Evolutionary conservation across 1,140 invertebrate species (phyloP).

Genomic region (Octopus bimaculoides): DNA sequence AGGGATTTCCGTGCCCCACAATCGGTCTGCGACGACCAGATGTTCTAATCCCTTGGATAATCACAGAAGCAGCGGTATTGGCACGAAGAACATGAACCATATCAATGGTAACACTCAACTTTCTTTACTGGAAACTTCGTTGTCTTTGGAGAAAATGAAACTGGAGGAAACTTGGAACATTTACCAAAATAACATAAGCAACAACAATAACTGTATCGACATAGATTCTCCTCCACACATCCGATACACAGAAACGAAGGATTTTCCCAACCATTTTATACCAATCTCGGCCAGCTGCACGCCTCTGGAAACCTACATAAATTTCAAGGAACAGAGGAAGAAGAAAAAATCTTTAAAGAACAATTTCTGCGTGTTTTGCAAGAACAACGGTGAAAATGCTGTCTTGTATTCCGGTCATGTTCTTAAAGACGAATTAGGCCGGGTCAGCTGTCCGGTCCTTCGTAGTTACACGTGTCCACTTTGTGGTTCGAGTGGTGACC

Average conservation of each 20-base stretch:
- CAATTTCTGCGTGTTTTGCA: constrained; percentile 59
- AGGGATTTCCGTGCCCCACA: background rate
- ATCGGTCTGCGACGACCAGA: background rate
- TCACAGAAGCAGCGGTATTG: background rate
- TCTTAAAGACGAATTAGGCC: constrained; percentile 43
- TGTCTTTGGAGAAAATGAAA: background rate
- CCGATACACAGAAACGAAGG: too few relatives aligned
- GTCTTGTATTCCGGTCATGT: constrained; percentile 59
- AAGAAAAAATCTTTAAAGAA: constrained; percentile 22
- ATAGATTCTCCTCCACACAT: too few relatives aligned
- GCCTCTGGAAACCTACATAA: background rate
- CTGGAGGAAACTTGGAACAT: background rate
- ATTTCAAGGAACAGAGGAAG: constrained; percentile 21
- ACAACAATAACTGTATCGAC: background rate
- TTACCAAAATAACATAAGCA: background rate
- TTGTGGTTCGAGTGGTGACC: constrained; percentile 60
- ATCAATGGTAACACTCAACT: background rate
- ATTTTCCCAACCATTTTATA: too few relatives aligned
- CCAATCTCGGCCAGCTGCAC: background rate
- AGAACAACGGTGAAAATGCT: constrained; percentile 61
- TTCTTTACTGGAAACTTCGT: background rate
- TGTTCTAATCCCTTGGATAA: background rate
- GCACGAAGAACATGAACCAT: background rate
- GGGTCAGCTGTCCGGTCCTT: constrained; percentile 62
- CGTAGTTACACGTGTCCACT: constrained; percentile 59